Base-by-base conservation (phyloP, 2,888 invertebrate genomes). In the Caenorhabditis auriculariae region DNA sequence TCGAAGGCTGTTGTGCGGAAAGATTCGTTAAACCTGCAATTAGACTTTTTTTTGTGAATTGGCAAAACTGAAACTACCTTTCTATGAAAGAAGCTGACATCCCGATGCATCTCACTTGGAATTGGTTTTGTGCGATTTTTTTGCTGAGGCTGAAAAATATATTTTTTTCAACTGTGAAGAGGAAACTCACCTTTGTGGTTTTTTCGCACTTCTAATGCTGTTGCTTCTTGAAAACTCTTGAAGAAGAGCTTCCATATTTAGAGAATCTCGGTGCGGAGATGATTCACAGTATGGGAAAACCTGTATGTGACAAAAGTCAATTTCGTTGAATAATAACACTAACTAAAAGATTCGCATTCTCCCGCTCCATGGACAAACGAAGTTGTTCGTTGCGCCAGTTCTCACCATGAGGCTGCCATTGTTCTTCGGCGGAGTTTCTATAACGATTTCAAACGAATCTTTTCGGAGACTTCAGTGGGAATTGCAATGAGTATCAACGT, bases 311-410 rank as follows among this genome's bases (percentile, higher is more conserved):
- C 9, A 32, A 12, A 12, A 12, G n/a, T n/a, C 35, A 12, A 32
- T 9, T 32, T 12, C 9, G 9, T 32, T 32, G 9, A 12, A 12
- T 32, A 32, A 17, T 28, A 46, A 24, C 1, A 23, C 44, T 45
- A 17, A 60, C 60, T 29, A 70, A 28, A 24, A 68, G 54, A 37
- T 69, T 69, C 39, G 68, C 56, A 19, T 69, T 62, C 45, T 68
- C 66, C 1, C 73, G 69, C 52, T 76, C 74, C 49, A 78, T 57
- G 1, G 73, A 74, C 19, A 78, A 51, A 12, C 77, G 65, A n/a
- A 78, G 58, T 46, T 78, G 78, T 32, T 75, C 76, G 39, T 78
- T 78, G 19, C 72, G 58, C 78, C 78, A 78, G 50, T 67, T 63
- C 37, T 75, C 74, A 4, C 73, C 75, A 24, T 67, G 68, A 35